Percentiles rank a stretch among this genome's conserved stretches.
phyloP scores from a whole-genome alignment of 2,113 vertebrate genomes.

The Lontra canadensis region DNA sequence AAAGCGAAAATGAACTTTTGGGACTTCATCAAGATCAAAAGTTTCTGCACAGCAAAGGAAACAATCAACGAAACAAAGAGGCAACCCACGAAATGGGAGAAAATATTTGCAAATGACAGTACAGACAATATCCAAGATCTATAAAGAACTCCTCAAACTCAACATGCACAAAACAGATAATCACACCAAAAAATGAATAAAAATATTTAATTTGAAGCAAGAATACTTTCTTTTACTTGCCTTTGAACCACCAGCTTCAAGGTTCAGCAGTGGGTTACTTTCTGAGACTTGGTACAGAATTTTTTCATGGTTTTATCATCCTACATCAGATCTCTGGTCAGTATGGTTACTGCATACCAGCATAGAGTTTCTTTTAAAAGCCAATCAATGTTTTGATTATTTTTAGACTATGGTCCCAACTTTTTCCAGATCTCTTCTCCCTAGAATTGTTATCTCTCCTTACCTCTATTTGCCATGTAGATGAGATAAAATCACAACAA shows the following conservation, averaged over 20 bases:
- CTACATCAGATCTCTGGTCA: background rate
- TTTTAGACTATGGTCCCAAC: background rate
- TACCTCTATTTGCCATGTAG: background rate
- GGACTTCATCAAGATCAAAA: too few relatives aligned
- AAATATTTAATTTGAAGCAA: background rate
- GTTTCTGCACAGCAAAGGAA: too few relatives aligned
- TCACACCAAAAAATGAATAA: too few relatives aligned
- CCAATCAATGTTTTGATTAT: background rate
- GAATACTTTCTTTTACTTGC: background rate
- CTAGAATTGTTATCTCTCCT: background rate
- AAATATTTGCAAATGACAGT: too few relatives aligned
- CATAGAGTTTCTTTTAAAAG: background rate
- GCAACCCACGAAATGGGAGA: too few relatives aligned
- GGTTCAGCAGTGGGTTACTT: background rate
- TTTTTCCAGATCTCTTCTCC: background rate
- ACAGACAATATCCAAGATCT: too few relatives aligned
- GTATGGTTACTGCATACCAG: background rate
- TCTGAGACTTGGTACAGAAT: background rate
- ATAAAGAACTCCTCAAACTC: too few relatives aligned
- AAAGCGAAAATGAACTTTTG: too few relatives aligned
- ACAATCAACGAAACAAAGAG: too few relatives aligned
- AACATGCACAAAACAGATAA: too few relatives aligned
- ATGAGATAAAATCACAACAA: background rate
- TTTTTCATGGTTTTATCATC: background rate
- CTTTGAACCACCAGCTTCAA: background rate